phyloP scores from a whole-genome alignment of 92 coral and sea anemone species.

The Blastomussa wellsi region DNA sequence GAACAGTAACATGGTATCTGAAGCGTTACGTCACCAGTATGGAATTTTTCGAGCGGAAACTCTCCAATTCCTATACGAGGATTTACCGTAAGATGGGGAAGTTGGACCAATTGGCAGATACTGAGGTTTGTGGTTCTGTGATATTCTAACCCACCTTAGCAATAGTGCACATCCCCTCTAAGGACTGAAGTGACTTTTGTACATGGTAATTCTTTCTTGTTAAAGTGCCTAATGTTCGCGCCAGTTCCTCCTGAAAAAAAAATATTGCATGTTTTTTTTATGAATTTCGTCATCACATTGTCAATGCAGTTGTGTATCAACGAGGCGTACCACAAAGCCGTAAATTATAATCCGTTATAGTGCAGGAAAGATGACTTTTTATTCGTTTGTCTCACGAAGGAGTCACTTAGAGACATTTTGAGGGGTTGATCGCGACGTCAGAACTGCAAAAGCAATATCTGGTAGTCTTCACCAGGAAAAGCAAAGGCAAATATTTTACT shows the following conservation, averaged over 20 bases:
- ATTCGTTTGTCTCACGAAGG: no score
- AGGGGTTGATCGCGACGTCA: no score
- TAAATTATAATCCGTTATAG: no score
- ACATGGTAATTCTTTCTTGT: constrained; percentile 67
- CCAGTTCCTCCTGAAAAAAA: constrained; percentile 58
- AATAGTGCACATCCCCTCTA: constrained; percentile 85
- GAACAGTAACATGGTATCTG: neutral
- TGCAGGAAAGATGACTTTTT: no score
- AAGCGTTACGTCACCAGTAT: neutral
- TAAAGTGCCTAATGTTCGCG: constrained; percentile 58
- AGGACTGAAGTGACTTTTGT: constrained; percentile 71
- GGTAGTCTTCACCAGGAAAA: no score
- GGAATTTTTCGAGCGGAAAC: neutral
- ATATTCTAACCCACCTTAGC: constrained; percentile 63
- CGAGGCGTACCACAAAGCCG: no score
- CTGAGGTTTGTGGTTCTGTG: neutral
- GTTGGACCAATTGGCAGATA: neutral
- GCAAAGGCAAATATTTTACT: no score
- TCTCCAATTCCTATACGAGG: no score
- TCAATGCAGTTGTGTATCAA: no score
- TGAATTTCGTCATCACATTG: no score
- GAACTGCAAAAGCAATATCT: no score
- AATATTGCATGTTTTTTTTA: neutral
- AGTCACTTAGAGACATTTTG: no score
- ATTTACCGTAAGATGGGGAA: neutral